These are phyloP conservation scores for Drosophila micromelanica DNA, from an alignment of 1,140 invertebrate genomes.

Conservation along the genomic window DNA sequence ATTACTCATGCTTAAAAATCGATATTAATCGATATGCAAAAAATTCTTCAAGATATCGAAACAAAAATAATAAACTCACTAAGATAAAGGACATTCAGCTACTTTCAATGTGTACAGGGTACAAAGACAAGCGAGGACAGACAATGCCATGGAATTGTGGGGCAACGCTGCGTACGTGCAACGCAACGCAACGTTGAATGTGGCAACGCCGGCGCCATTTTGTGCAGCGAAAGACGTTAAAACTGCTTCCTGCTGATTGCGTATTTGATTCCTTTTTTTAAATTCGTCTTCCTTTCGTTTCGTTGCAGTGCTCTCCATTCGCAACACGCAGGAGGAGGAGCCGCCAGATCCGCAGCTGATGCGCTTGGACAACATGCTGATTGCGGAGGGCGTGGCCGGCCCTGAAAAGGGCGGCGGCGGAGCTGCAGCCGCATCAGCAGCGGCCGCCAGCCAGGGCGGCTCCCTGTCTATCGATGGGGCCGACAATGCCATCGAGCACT, in stretches of 20 bases:
- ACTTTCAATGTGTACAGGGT: too few relatives aligned
- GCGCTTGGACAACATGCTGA: constrained; percentile 99
- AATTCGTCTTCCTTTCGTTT: not conserved
- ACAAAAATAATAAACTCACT: too few relatives aligned
- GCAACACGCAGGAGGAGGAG: constrained; percentile 99
- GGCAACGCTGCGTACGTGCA: too few relatives aligned
- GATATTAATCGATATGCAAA: too few relatives aligned
- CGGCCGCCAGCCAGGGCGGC: constrained; percentile 93
- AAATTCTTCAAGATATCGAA: too few relatives aligned
- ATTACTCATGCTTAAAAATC: too few relatives aligned
- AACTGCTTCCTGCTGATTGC: not conserved
- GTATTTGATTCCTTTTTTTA: not conserved
- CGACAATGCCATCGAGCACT: constrained; percentile 99
- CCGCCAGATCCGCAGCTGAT: constrained; percentile 99
- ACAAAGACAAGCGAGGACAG: too few relatives aligned
- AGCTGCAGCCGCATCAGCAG: constrained; percentile 94
- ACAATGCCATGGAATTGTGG: too few relatives aligned
- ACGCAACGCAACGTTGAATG: too few relatives aligned
- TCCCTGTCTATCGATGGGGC: constrained; percentile 85
- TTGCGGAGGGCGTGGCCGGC: constrained; percentile 99
- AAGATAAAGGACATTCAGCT: too few relatives aligned
- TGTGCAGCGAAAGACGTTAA: constrained; percentile 25
- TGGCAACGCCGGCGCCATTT: constrained; percentile 15
- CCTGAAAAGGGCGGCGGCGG: constrained; percentile 98
- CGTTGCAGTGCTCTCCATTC: constrained; percentile 93